Evolutionary conservation across 2,888 invertebrate species (phyloP), one percentile per base, ranked within the genome.

Genomic region (Trichogramma evanescens): DNA sequence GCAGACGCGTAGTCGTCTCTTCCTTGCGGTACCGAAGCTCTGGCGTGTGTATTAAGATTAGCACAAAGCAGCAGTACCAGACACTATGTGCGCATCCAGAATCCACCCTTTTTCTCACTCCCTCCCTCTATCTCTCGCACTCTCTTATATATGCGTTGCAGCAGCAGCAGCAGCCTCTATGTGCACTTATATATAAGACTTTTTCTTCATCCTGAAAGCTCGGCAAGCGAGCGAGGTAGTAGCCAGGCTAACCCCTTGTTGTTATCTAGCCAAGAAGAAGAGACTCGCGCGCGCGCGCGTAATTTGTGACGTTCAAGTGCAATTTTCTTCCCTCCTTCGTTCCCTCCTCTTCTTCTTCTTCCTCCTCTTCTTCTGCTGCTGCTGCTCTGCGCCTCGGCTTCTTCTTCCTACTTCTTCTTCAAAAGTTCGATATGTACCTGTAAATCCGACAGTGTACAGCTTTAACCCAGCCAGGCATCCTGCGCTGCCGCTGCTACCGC

Each of bases 41-140:
- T 3, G 26, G 26, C 26, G 26, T 26, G 26, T 26, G 71, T 72
- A 72, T 72, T 72, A 72, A 72, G 72, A 72, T 72, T 72, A 72
- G 70, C 70, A 72, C 71, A 71, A 70, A 71, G 71, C 70, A 67
- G 68, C 67, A 66, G 63, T 61, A 43, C 44, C 57, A 50, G 42
- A 51, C 59, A 58, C 46, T 58, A 5, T 41, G 39, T 39, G 43
- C 53, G 42, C 54, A 46, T 40, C 43, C 41, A 4, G 58, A 50
- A 41, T 55, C 57, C 50, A 60, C 60, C 54, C 59, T 50, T 62
- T 56, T 48, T 52, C n/a, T 58, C 53, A 26, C 48, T 52, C 39
- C 55, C 54, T 54, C 45, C 51, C 45, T 56, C 53, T 38, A 41
- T 13, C 54, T 46, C 39, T 49, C 59, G 46, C 40, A 52, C 43